phyloP scores from a whole-genome alignment of 2,797 vertebrate species.

The Sus cebifrons region DNA sequence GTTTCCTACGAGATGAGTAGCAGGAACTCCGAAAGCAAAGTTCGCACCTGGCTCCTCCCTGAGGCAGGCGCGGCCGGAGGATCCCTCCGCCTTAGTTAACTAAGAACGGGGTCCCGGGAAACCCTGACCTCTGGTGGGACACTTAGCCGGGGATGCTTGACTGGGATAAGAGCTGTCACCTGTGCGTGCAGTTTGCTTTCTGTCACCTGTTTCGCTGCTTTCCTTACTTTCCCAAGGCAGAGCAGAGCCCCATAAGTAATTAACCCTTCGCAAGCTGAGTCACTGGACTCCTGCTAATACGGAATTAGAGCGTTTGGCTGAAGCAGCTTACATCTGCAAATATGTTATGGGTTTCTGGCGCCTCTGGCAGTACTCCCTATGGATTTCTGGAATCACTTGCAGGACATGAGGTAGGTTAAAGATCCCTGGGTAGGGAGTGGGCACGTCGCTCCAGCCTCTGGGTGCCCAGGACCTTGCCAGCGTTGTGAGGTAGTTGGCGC shows the following conservation, averaged over 20 bases:
- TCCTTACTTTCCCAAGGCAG: neutral
- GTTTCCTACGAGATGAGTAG: slow-evolving; percentile 4
- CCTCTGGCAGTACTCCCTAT: neutral
- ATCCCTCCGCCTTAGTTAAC: neutral
- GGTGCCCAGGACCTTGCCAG: neutral
- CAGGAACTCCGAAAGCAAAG: neutral
- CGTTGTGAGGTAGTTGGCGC: neutral
- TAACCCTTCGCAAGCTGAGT: slow-evolving; percentile 37
- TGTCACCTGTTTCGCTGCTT: neutral
- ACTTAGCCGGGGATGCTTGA: neutral
- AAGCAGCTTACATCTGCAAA: neutral
- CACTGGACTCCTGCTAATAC: neutral
- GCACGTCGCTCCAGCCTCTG: neutral
- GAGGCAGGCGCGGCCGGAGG: neutral
- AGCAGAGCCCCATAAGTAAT: slow-evolving; percentile 20
- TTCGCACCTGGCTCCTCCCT: neutral
- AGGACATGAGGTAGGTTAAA: neutral
- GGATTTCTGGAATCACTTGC: slow-evolving; percentile 18
- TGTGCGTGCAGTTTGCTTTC: neutral
- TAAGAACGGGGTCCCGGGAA: neutral
- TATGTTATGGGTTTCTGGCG: neutral
- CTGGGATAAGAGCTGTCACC: neutral
- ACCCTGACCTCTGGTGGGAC: neutral
- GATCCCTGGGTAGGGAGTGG: neutral
- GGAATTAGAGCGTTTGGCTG: neutral